phyloP scores from a whole-genome alignment of 2,113 vertebrate species.

The Myotis brandtii region DNA sequence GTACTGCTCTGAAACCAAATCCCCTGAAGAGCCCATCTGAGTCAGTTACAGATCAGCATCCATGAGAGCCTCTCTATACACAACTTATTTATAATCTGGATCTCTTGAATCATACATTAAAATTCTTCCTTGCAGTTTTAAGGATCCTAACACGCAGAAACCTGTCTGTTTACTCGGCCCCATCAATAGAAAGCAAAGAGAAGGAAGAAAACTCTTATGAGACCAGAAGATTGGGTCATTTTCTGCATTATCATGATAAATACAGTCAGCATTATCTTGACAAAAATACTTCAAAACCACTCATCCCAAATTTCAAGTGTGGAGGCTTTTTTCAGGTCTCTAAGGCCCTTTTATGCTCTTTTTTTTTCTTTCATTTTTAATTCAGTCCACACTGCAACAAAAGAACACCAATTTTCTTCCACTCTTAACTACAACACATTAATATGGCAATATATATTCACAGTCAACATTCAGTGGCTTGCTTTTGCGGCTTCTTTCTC shows the following conservation, averaged over 20 bases:
- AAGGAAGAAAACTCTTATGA: neutral
- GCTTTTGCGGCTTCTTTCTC: neutral
- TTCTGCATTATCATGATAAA: neutral
- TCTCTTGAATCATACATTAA: neutral
- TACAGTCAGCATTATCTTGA: neutral
- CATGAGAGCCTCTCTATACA: neutral
- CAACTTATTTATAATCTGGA: neutral
- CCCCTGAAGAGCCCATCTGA: neutral
- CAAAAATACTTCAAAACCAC: neutral
- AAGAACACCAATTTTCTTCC: neutral
- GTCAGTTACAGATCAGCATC: neutral
- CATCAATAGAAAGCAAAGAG: neutral
- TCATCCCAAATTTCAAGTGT: neutral
- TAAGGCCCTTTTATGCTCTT: neutral
- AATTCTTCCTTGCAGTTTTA: neutral
- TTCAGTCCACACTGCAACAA: neutral
- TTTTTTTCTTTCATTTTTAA: conserved; percentile 30
- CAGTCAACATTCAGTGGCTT: neutral
- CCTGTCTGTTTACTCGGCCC: neutral
- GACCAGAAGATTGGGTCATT: neutral
- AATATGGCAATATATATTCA: neutral
- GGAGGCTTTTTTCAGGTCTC: neutral
- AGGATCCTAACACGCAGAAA: neutral
- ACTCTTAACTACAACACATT: neutral
- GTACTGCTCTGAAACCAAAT: neutral